phyloP scores from a whole-genome alignment of 2,888 invertebrate species.

The Scelioninae gen. 1 region DNA sequence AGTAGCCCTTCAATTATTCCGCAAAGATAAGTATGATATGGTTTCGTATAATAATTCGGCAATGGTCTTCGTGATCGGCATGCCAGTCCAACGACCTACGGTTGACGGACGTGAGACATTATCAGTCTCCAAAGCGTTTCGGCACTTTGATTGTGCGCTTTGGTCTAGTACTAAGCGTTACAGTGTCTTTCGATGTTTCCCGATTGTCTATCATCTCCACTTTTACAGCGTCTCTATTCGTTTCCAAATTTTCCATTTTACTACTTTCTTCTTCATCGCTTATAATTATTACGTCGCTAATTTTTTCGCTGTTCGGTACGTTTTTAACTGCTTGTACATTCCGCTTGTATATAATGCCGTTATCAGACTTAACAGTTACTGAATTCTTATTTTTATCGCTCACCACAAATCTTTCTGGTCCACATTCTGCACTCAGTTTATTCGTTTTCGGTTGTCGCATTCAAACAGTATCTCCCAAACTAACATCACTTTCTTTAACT shows the following conservation, averaged over 20 bases:
- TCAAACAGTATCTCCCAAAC: conserved; percentile 47
- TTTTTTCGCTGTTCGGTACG: background rate
- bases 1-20: too few species aligned
- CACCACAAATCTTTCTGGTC: conserved; percentile 20
- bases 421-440: conserved; percentile 41
- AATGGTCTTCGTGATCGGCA: too few species aligned
- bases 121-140: too few species aligned
- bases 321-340: conserved; percentile 25
- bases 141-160: too few species aligned
- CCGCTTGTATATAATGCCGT: conserved; percentile 35
- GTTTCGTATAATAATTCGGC: too few species aligned
- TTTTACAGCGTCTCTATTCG: background rate
- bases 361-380: conserved; percentile 28
- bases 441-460: conserved; percentile 36
- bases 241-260: background rate
- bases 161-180: too few species aligned
- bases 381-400: conserved; percentile 32
- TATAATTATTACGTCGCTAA: background rate
- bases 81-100: too few species aligned
- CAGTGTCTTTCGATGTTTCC: too few species aligned
- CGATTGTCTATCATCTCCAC: too few species aligned
- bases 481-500: conserved; percentile 23
- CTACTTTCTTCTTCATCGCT: conserved; percentile 11
- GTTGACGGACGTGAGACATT: too few species aligned
- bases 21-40: too few species aligned